Base-by-base conservation (phyloP, 2,888 invertebrate genomes). In the Melanostoma scalare region DNA sequence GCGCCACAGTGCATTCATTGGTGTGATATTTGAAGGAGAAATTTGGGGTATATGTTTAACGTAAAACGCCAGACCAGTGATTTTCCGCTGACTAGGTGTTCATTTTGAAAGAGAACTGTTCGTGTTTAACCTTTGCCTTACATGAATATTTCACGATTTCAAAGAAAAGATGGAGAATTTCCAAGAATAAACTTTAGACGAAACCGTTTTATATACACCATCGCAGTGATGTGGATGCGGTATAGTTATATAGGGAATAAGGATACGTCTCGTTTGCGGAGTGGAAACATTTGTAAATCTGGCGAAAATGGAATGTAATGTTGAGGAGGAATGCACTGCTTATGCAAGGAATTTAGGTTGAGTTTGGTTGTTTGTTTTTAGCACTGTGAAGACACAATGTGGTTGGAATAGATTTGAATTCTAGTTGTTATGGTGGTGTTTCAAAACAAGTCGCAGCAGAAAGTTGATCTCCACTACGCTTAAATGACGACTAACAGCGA, bases 71-170 rank as follows among this genome's bases (percentile, higher is more conserved):
- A 50, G 58, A 46, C 50, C 63, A 50, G 58, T 82, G 78, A 82
- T 82, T 82, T 80, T 78, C 53, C 73, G 78, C 82, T 82, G 82
- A 82, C 78, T 82, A 52, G 73, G 82, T 82, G 78, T 74, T 82
- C 73, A 82, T 73, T 82, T 78, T 72, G 46, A 63, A 52, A 48
- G 53, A 82, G 56, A 6, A 38, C 40, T 9, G 46, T 65, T 76
- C 80, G 65, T 53, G 81, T 61, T 68, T 36, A 82, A 78, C 78
- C 68, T 82, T 82, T 82, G 78, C 46, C 68, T 73, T 77, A 40
- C 61, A 74, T 74, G 73, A 78, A 78, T 78, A 78, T 69, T 78
- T 82, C 78, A 82, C 81, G 42, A 61, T 76, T 67, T 65, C 3
- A 31, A n/a, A 46, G 8, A 3, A 40, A 42, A 36, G 55, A 53